Conservation (phyloP, 2,113 vertebrate genomes). For the Brachypodius melanocephalos region DNA sequence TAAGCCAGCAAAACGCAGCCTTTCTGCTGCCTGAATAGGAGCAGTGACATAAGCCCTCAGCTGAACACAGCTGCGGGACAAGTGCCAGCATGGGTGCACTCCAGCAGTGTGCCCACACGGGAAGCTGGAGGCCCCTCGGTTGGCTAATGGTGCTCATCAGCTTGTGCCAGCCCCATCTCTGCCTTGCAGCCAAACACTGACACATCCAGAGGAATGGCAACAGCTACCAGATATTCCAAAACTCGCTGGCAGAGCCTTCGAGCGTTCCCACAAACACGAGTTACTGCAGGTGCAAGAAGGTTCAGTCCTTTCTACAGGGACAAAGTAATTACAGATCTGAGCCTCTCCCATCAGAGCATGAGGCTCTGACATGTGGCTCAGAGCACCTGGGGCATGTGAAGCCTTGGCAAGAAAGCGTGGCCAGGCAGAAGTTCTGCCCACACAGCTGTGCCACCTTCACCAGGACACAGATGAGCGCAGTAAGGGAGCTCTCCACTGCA, state of each 20-base stretch:
- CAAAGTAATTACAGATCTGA: background rate
- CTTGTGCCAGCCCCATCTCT: background rate
- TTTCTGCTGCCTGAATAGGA: conserved; percentile 57
- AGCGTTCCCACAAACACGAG: background rate
- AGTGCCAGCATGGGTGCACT: conserved; percentile 36
- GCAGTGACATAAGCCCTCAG: conserved; percentile 58
- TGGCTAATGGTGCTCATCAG: background rate
- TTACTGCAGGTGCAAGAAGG: background rate
- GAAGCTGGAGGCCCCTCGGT: background rate
- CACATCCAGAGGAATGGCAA: background rate
- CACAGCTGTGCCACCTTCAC: background rate
- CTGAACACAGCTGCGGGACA: conserved; percentile 38
- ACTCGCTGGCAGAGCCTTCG: background rate
- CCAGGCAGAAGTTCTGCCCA: background rate
- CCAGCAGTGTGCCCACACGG: background rate
- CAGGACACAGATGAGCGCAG: background rate
- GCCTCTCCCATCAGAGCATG: background rate
- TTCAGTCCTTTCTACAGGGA: background rate
- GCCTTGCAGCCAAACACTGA: background rate
- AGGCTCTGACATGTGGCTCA: background rate
- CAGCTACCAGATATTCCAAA: background rate
- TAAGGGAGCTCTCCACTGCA: background rate
- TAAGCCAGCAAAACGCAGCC: conserved; percentile 59
- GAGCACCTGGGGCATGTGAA: background rate
- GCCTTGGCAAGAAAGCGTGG: background rate